Percentiles rank a stretch among this genome's conserved stretches.
Conservation (phyloP, 2,888 invertebrate species). For the Nemoura dubitans region DNA sequence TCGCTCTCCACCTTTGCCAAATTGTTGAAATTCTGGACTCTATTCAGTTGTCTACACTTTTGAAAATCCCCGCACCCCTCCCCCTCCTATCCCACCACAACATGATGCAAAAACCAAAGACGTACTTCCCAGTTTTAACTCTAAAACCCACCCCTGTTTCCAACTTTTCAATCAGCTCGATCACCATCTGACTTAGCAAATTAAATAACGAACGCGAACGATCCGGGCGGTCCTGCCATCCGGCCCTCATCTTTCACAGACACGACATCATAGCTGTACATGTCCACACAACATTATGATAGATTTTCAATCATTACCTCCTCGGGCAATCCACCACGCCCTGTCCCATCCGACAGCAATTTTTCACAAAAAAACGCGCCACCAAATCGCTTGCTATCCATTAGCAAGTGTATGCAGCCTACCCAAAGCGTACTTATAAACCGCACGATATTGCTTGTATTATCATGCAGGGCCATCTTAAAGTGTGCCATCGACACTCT, state of each 20-base stretch:
- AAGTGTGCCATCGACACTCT: background rate
- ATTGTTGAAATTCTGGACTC: too few species aligned
- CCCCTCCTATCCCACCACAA: too few species aligned
- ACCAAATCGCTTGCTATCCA: background rate
- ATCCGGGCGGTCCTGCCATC: background rate
- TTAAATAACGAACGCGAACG: background rate
- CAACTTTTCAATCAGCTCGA: too few species aligned
- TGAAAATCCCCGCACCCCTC: too few species aligned
- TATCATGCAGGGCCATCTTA: background rate
- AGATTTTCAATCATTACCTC: background rate
- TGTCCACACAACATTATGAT: slow-evolving; percentile 4
- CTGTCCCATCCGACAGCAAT: background rate
- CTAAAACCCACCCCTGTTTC: too few species aligned
- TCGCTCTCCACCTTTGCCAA: too few species aligned
- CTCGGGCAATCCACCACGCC: background rate
- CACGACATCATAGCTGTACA: background rate
- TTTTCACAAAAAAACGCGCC: background rate
- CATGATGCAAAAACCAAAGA: too few species aligned
- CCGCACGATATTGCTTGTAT: background rate
- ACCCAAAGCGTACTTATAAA: background rate
- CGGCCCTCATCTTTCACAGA: background rate
- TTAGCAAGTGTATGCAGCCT: background rate
- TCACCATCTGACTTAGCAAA: background rate
- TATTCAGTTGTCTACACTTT: too few species aligned
- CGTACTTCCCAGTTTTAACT: too few species aligned